Evolutionary conservation across 2,113 vertebrate genomes (phyloP).

Genomic region (Cebidichthys violaceus): DNA sequence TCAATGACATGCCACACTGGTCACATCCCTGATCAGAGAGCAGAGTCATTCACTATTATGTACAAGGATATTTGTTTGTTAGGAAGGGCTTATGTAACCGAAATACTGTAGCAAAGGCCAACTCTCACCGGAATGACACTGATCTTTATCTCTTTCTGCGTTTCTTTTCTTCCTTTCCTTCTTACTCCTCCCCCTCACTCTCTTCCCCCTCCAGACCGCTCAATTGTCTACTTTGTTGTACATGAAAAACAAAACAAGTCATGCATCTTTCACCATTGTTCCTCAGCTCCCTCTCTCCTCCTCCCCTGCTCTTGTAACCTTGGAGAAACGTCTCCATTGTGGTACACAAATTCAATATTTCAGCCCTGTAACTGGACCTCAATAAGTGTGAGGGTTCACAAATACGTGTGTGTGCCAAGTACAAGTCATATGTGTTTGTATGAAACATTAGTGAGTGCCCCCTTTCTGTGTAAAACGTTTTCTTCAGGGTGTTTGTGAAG

Average conservation of each 20-base stretch:
- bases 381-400: conserved; percentile 11
- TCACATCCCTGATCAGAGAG: conserved; percentile 12
- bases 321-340: conserved; percentile 25
- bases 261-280: conserved; percentile 46
- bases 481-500: conserved; percentile 58
- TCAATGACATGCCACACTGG: conserved; percentile 24
- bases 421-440: conserved; percentile 23
- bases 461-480: conserved; percentile 11
- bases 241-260: conserved; percentile 61
- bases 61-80: conserved; percentile 12
- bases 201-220: conserved; percentile 23
- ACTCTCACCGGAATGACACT: conserved; percentile 18
- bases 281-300: conserved; percentile 27
- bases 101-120: conserved; percentile 1
- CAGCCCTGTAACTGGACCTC: not conserved
- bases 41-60: conserved; percentile 3
- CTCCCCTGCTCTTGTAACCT: conserved; percentile 13
- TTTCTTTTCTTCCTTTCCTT: conserved; percentile 21
- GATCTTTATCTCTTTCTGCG: conserved; percentile 15
- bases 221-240: conserved; percentile 50
- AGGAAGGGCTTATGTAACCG: conserved; percentile 30
- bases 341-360: conserved; percentile 37
- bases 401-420: conserved; percentile 8
- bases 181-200: conserved; percentile 24
- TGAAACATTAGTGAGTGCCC: conserved; percentile 19